Conservation (phyloP, 2,888 invertebrate genomes). For the Heliothis peltigera region DNA sequence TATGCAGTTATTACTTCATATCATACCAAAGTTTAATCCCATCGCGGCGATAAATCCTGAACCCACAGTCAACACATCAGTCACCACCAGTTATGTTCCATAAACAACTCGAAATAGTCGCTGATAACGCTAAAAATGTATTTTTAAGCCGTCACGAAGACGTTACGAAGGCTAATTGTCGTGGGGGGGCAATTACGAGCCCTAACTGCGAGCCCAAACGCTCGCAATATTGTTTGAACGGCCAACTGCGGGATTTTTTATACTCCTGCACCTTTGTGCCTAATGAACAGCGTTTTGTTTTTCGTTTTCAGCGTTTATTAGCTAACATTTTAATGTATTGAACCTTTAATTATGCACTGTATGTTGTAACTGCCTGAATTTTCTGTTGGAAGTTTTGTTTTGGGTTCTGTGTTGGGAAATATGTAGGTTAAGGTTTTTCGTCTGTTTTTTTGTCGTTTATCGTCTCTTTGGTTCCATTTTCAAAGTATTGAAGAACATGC, state of each 20-base stretch:
- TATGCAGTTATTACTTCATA: constrained; percentile 9
- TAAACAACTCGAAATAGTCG: constrained; percentile 58
- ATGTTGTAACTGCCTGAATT: constrained; percentile 15
- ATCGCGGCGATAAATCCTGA: constrained; percentile 24
- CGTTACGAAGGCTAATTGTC: constrained; percentile 78
- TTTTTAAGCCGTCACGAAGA: constrained; percentile 74
- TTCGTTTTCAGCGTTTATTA: constrained; percentile 41
- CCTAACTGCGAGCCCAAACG: constrained; percentile 68
- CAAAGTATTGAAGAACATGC: no score
- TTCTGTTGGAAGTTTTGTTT: constrained; percentile 9
- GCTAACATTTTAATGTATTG: constrained; percentile 42
- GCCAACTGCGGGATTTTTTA: constrained; percentile 55
- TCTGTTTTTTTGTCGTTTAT: background rate
- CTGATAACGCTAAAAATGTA: constrained; percentile 69
- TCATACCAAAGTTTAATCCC: constrained; percentile 12
- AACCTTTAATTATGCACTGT: constrained; percentile 14
- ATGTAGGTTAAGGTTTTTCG: background rate
- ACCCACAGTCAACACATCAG: constrained; percentile 45
- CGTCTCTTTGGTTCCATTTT: background rate
- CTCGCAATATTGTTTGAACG: constrained; percentile 57
- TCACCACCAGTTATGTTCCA: constrained; percentile 49
- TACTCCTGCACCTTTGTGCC: constrained; percentile 54
- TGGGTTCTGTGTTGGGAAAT: constrained; percentile 13
- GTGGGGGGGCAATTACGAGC: constrained; percentile 72
- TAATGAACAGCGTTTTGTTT: constrained; percentile 58